Percentiles rank a stretch among this genome's conserved stretches.
Conservation (phyloP, 2,888 invertebrate genomes). For the Lepidocyrtoides sp. region DNA sequence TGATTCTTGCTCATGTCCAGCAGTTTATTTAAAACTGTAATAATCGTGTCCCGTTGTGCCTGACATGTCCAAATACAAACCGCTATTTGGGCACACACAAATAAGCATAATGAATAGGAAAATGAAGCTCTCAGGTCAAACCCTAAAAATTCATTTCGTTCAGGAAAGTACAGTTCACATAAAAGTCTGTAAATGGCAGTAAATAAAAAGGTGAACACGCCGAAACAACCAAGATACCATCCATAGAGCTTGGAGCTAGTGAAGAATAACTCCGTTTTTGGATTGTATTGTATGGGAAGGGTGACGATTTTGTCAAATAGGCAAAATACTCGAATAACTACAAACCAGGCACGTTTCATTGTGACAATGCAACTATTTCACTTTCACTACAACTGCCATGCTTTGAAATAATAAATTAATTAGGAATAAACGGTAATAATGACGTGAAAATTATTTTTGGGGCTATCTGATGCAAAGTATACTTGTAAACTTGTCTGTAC, state of each 20-base stretch:
- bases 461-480: neutral
- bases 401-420: neutral
- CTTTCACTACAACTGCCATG: neutral
- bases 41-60: neutral
- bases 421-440: neutral
- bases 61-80: conserved; percentile 47
- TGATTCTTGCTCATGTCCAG: conserved; percentile 21
- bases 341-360: conserved; percentile 53
- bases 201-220: neutral
- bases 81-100: neutral
- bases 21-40: conserved; percentile 24
- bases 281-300: conserved; percentile 1
- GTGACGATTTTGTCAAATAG: conserved; percentile 2
- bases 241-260: neutral
- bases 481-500: neutral
- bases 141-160: conserved; percentile 14
- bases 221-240: conserved; percentile 29
- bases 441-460: neutral
- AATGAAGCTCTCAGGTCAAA: conserved; percentile 31
- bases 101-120: conserved; percentile 9
- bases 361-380: neutral
- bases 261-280: neutral
- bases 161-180: conserved; percentile 42
- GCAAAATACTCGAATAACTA: conserved; percentile 2
- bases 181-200: conserved; percentile 10